Evolutionary conservation across 2,797 vertebrate species (phyloP), one percentile per base, ranked within the genome.

Genomic region (Gallinago solitaria): DNA sequence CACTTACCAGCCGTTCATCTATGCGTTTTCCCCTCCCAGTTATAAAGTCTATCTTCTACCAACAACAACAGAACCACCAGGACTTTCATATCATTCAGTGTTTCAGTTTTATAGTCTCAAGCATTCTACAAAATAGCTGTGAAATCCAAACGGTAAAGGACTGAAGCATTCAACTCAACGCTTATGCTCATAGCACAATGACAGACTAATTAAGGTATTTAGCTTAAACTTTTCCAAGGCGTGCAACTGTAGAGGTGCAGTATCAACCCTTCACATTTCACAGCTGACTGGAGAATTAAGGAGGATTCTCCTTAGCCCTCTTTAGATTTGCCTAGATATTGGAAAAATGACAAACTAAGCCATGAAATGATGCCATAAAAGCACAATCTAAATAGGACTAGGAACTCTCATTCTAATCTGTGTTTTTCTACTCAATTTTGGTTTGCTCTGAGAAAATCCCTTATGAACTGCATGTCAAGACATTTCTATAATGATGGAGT

Each of bases 401-500:
- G 78, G 45, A 89, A 81, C 11, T 77, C 61, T 83, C 30, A 57
- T 75, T 73, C 37, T 92, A 80, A 89, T 95, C 53, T 12, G 1
- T 79, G 47, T 53, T 93, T 91, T 95, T 73, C 78, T 83, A 84
- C 64, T 90, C 64, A 77, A 63, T 94, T 95, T 71, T 80, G 32
- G 57, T 82, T 87, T 90, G 71, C 57, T 74, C 33, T 87, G 61
- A 93, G 75, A 65, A 95, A 96, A 95, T 92, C 95, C 84, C 83
- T 90, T 90, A 85, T 24, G 45, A 93, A 83, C 41, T 56, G 78
- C 78, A 90, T 35, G 64, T 68, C 14, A 79, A 94, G 86, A 85
- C 45, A 71, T 73, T 94, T 90, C 68, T 89, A 53, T 78, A 92
- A 95, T 56, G 80, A 95, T 85, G 1, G 0, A 87, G 64, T 37